phyloP scores from a whole-genome alignment of 1,140 invertebrate species.

The Pseudomyrmex pallidus region DNA sequence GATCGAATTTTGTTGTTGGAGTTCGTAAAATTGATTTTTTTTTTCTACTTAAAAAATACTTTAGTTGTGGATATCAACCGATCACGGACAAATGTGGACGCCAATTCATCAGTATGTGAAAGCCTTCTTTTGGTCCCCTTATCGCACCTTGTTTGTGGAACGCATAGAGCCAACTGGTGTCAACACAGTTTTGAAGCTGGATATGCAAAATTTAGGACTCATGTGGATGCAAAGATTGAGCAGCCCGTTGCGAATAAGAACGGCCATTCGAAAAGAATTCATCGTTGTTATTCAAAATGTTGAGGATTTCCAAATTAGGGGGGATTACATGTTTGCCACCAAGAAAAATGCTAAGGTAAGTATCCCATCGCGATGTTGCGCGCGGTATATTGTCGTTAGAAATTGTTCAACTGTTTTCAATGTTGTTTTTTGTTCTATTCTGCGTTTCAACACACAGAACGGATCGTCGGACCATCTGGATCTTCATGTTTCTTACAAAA shows the following conservation, averaged over 20 bases:
- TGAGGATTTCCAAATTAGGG: slow-evolving; percentile 92
- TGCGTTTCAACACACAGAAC: slow-evolving; percentile 25
- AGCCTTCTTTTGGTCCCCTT: slow-evolving; percentile 89
- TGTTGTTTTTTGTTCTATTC: background rate
- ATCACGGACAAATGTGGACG: slow-evolving; percentile 91
- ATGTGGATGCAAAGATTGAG: background rate
- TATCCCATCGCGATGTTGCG: background rate
- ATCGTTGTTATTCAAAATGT: slow-evolving; percentile 84
- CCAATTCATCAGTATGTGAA: slow-evolving; percentile 90
- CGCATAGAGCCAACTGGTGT: slow-evolving; percentile 87
- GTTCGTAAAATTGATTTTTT: background rate
- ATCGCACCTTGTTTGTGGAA: slow-evolving; percentile 88
- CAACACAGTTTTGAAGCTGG: slow-evolving; percentile 87
- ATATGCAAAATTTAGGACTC: slow-evolving; percentile 19
- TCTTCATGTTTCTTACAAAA: slow-evolving; percentile 91
- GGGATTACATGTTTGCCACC: slow-evolving; percentile 94
- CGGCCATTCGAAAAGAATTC: slow-evolving; percentile 26
- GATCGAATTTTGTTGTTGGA: background rate
- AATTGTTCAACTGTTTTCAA: slow-evolving; percentile 7
- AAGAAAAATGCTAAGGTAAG: slow-evolving; percentile 80
- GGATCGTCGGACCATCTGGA: slow-evolving; percentile 85
- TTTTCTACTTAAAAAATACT: slow-evolving; percentile 56
- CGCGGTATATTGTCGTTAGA: background rate
- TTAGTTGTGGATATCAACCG: slow-evolving; percentile 91
- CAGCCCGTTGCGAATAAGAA: background rate